Evolutionary conservation across 1,140 invertebrate genomes (phyloP), one percentile per base, ranked within the genome.

Genomic region (Antheraea mylitta): DNA sequence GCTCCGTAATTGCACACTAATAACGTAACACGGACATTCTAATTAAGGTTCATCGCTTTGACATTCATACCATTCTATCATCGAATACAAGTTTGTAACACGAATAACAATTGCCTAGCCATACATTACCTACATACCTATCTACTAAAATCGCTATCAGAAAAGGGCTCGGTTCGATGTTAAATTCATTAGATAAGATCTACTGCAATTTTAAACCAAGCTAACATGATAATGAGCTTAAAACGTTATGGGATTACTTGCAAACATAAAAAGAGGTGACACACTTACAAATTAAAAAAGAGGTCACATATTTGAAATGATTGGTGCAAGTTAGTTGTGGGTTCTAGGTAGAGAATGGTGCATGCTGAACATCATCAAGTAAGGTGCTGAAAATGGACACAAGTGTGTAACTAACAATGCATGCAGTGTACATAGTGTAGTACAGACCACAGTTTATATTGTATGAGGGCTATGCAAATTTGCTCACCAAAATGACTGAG

Each of bases 401-500:
- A 80, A 89, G 87, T 81, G 88, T 89, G 87, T 92, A 90, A 91
- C 90, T 92, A 92, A 92, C 90, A 87, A 89, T 92, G 90, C 90
- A 92, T 92, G 90, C 86, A 82, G 89, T 92, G 88, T 92, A 90
- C 85, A 91, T 92, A 91, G 85, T 87, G 79, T 91, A 89, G 80
- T 85, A 80, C 79, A 77, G 84, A 88, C 71, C 80, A 61, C 72
- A 75, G 63, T 83, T 67, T 75, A 78, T 79, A 84, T 77, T 83
- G 76, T 82, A 80, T 72, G 75, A 85, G 78, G 82, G 87, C 81
- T 88, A 92, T 90, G 88, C 83, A 86, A 82, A 85, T 73, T 86
- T 81, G 76, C 68, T 84, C 75, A 75, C 70, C 83, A 91, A 86
- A 89, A 96, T 96, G 96, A 96, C 96, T 80, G 95, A 95, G 77